Evolutionary conservation across 1,140 invertebrate species (phyloP).

Genomic region (Drosophila leontia): DNA sequence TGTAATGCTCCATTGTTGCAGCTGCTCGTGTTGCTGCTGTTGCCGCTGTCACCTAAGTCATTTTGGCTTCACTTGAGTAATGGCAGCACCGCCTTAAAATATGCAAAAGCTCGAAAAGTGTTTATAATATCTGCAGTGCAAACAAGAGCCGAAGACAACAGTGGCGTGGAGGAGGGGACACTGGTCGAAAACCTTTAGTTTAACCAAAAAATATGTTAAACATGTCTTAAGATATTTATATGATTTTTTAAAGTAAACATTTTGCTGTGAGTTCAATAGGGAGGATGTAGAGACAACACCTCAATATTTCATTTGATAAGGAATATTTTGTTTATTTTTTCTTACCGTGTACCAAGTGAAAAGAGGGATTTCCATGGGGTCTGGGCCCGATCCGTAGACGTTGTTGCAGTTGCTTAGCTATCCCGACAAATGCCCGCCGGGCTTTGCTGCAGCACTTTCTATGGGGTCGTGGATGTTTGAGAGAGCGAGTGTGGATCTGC

Average conservation of each 20-base stretch:
- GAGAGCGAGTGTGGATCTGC: slow-evolving; percentile 1
- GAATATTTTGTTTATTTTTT: neutral
- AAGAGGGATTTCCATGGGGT: slow-evolving; percentile 35
- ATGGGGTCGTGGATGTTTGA: slow-evolving; percentile 22
- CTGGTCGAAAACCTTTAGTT: neutral
- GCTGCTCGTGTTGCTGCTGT: slow-evolving; percentile 15
- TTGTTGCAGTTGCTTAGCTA: slow-evolving; percentile 50
- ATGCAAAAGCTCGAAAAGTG: slow-evolving; percentile 78
- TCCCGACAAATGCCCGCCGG: slow-evolving; percentile 46
- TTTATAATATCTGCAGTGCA: slow-evolving; percentile 76
- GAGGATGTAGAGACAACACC: too few species aligned
- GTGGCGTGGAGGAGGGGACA: slow-evolving; percentile 4
- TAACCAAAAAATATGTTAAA: neutral
- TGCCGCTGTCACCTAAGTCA: slow-evolving; percentile 66
- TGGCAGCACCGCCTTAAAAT: slow-evolving; percentile 63
- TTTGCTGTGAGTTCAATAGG: too few species aligned
- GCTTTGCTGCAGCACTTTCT: slow-evolving; percentile 44
- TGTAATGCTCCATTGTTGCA: slow-evolving; percentile 67
- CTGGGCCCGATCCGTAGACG: slow-evolving; percentile 26
- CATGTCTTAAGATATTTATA: neutral
- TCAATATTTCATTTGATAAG: too few species aligned
- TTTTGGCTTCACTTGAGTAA: slow-evolving; percentile 68
- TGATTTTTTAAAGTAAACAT: too few species aligned
- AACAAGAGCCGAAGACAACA: slow-evolving; percentile 48
- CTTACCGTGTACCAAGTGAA: slow-evolving; percentile 1